These are phyloP conservation scores for Eriosoma lanigerum DNA, from an alignment of 1,140 invertebrate species.

Conservation along the genomic window DNA sequence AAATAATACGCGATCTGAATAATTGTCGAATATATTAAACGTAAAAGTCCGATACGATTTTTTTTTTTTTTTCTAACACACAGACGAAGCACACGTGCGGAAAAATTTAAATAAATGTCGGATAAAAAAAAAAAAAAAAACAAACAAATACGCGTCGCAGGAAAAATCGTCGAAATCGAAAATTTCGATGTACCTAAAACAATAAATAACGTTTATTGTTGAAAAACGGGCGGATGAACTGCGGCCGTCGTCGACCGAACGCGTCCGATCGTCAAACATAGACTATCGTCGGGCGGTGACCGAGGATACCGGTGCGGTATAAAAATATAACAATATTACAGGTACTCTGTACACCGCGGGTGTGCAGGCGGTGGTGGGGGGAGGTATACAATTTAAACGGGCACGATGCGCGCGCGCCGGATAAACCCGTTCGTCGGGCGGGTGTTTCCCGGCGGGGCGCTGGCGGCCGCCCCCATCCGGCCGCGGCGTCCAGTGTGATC, in stretches of 20 bases:
- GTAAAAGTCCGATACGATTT: too few relatives aligned
- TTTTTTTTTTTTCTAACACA: too few relatives aligned
- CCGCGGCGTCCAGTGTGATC: background rate
- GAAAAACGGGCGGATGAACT: background rate
- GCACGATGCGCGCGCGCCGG: background rate
- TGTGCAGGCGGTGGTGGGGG: too few relatives aligned
- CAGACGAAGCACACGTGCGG: too few relatives aligned
- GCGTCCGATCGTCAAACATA: constrained; percentile 27
- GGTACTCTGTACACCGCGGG: background rate
- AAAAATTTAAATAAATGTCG: too few relatives aligned
- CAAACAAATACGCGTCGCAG: too few relatives aligned
- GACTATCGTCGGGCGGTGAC: background rate
- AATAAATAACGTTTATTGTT: background rate
- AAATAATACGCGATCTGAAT: too few relatives aligned
- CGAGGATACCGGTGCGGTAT: background rate
- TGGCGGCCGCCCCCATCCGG: background rate
- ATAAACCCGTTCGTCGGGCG: background rate
- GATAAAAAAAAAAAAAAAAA: too few relatives aligned
- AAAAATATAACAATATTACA: too few relatives aligned
- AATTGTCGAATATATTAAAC: too few relatives aligned
- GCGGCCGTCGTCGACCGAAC: constrained; percentile 26
- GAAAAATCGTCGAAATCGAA: too few relatives aligned
- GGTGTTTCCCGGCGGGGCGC: constrained; percentile 7
- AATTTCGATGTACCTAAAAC: too few relatives aligned
- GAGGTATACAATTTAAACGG: background rate